A percentile compares a stretch with the other conserved stretches of the same genome.
Conservation (phyloP, 1,140 invertebrate species). For the Scylla paramamosain region DNA sequence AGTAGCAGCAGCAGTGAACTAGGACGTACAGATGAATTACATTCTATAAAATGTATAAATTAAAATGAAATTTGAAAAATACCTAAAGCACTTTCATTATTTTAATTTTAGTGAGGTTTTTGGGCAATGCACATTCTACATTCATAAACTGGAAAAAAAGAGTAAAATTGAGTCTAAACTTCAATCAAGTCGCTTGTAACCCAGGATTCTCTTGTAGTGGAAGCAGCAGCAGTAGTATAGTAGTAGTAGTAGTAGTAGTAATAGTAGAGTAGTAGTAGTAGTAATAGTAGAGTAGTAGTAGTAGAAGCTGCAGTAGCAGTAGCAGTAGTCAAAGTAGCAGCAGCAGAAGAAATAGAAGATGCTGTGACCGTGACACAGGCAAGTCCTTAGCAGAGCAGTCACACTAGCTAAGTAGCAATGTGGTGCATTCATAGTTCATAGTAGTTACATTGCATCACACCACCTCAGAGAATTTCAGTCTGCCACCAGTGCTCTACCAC, state of each 20-base stretch:
- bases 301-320: neutral
- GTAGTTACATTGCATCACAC: neutral
- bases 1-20: neutral
- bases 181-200: too few relatives aligned
- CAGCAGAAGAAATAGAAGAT: neutral
- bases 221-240: too few relatives aligned
- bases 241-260: too few relatives aligned
- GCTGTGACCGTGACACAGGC: neutral
- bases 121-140: too few relatives aligned
- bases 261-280: too few relatives aligned
- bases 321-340: neutral
- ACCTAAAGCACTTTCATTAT: too few relatives aligned
- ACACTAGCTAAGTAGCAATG: neutral
- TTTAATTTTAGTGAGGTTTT: too few relatives aligned
- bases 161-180: too few relatives aligned
- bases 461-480: neutral
- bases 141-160: too few relatives aligned
- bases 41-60: neutral
- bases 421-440: neutral
- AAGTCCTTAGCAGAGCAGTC: neutral
- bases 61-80: neutral
- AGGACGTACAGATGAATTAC: neutral
- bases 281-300: neutral
- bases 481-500: neutral
- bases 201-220: too few relatives aligned